Percentiles rank a stretch among this genome's conserved stretches.
These are phyloP conservation scores for Ascidia mentula DNA, from an alignment of 23 tunicate genomes.

Conservation along the genomic window DNA sequence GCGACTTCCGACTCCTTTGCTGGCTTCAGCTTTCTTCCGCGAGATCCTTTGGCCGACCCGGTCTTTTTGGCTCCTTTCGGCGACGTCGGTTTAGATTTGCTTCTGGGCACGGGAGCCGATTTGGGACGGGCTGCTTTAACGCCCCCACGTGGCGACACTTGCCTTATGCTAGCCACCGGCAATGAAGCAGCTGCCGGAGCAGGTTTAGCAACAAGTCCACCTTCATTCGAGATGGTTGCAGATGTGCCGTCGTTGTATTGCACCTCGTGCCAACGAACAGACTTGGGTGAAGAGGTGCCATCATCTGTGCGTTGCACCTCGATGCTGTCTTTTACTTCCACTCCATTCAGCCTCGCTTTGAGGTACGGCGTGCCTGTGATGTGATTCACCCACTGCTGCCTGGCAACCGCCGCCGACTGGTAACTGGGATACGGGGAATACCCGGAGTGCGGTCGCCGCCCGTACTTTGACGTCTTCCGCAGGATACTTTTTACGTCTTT, in stretches of 20 bases:
- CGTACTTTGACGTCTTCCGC: slow-evolving; percentile 67
- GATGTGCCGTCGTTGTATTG: slow-evolving; percentile 92
- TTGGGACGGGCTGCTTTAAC: not conserved
- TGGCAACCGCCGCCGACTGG: slow-evolving; percentile 76
- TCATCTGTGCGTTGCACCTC: slow-evolving; percentile 22
- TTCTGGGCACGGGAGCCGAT: not conserved
- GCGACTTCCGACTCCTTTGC: slow-evolving; percentile 32
- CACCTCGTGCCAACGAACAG: slow-evolving; percentile 83
- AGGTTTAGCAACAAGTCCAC: slow-evolving; percentile 14
- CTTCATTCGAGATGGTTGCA: slow-evolving; percentile 38
- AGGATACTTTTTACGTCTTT: slow-evolving; percentile 56
- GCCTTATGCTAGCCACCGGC: slow-evolving; percentile 8
- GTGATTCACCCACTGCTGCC: slow-evolving; percentile 82
- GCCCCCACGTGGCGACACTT: not conserved
- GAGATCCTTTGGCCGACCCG: slow-evolving; percentile 17
- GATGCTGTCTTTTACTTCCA: slow-evolving; percentile 42
- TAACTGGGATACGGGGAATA: slow-evolving; percentile 39
- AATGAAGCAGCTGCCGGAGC: slow-evolving; percentile 1
- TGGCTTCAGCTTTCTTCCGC: slow-evolving; percentile 43
- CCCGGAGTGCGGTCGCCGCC: slow-evolving; percentile 13
- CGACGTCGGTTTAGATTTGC: not conserved
- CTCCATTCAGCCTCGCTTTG: slow-evolving; percentile 20
- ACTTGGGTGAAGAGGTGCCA: slow-evolving; percentile 32
- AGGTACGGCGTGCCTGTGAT: slow-evolving; percentile 28
- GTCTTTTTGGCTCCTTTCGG: slow-evolving; percentile 26